These are phyloP conservation scores for Nannoperca obscura DNA, from an alignment of 2,797 vertebrate genomes.

Conservation along the genomic window DNA sequence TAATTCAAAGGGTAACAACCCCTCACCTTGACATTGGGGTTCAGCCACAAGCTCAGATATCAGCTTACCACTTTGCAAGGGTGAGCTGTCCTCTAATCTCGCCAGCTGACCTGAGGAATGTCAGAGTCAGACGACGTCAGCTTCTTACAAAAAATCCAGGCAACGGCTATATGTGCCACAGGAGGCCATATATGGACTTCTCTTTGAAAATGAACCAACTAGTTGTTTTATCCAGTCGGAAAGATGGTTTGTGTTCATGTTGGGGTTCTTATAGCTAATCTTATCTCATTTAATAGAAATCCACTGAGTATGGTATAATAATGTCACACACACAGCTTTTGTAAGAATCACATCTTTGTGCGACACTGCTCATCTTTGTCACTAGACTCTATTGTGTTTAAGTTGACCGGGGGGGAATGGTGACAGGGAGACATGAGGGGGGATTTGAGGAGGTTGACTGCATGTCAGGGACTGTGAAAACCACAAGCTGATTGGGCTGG, in stretches of 20 bases:
- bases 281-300: constrained; percentile 34
- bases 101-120: constrained; percentile 74
- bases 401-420: constrained; percentile 40
- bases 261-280: neutral
- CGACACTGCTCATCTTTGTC: constrained; percentile 26
- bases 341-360: constrained; percentile 24
- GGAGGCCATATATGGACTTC: constrained; percentile 43
- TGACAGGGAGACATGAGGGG: constrained; percentile 45
- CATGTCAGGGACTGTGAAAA: constrained; percentile 80
- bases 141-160: constrained; percentile 40
- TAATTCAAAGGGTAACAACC: constrained; percentile 72
- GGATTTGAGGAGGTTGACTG: constrained; percentile 71
- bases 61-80: constrained; percentile 66
- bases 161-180: constrained; percentile 16
- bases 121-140: constrained; percentile 61
- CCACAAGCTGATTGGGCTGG: constrained; percentile 81
- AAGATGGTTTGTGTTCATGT: constrained; percentile 11
- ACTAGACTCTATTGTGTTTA: constrained; percentile 37
- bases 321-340: neutral
- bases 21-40: constrained; percentile 78
- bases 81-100: constrained; percentile 68
- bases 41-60: constrained; percentile 70
- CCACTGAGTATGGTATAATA: neutral
- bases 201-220: constrained; percentile 27
- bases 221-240: constrained; percentile 18